Conservation (phyloP, 2,797 vertebrate species). For the Merluccius polli region DNA sequence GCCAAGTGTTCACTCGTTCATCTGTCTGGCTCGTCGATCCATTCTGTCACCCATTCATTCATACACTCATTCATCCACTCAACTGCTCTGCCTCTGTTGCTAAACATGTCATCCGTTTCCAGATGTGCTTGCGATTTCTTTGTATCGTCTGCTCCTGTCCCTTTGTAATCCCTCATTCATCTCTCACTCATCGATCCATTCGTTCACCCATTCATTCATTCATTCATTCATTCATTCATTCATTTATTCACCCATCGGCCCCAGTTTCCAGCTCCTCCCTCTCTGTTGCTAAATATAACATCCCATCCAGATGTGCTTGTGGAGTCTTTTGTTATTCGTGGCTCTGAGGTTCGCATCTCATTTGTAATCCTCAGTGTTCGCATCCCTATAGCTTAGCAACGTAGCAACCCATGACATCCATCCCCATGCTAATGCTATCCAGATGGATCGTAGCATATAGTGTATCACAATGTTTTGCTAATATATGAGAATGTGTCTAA, state of each 20-base stretch:
- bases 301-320: slow-evolving; percentile 1
- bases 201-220: background rate
- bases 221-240: background rate
- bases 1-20: background rate
- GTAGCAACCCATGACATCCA: background rate
- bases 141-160: background rate
- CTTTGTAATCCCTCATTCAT: background rate
- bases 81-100: background rate
- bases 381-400: background rate
- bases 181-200: background rate
- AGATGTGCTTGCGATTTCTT: background rate
- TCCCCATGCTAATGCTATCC: background rate
- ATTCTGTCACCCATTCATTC: background rate
- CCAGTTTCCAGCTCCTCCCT: background rate
- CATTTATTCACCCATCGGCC: background rate
- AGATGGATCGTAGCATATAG: background rate
- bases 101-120: no score
- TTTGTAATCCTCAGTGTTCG: background rate
- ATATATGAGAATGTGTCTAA: background rate
- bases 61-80: background rate
- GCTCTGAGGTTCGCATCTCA: background rate
- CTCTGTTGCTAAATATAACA: background rate
- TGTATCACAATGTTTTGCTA: background rate
- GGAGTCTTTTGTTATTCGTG: background rate
- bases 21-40: background rate